Conservation (phyloP, 2,797 vertebrate species). For the Galaxias olidus region DNA sequence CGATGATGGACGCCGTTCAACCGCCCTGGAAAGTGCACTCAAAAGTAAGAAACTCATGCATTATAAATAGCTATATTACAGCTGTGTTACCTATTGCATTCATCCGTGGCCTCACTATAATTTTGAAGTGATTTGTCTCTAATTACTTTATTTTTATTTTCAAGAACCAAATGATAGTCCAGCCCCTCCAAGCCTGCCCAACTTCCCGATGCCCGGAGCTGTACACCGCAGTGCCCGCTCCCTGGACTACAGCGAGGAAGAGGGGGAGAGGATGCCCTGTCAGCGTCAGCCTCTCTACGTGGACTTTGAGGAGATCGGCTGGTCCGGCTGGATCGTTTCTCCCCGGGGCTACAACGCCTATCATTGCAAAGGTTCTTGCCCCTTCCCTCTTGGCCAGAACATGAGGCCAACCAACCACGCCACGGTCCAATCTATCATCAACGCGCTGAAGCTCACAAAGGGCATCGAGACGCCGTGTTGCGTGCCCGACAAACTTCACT, state of each 20-base stretch:
- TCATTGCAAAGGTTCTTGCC: slow-evolving; percentile 79
- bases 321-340: slow-evolving; percentile 80
- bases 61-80: too few relatives aligned
- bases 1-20: slow-evolving; percentile 79
- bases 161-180: slow-evolving; percentile 54
- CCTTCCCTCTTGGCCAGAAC: slow-evolving; percentile 83
- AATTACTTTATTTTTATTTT: slow-evolving; percentile 4
- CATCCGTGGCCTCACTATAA: too few relatives aligned
- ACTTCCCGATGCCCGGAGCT: slow-evolving; percentile 25
- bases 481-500: slow-evolving; percentile 84
- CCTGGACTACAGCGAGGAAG: slow-evolving; percentile 60
- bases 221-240: slow-evolving; percentile 74
- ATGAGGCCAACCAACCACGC: slow-evolving; percentile 82
- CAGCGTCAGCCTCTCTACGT: slow-evolving; percentile 79
- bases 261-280: slow-evolving; percentile 58
- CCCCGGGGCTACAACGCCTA: slow-evolving; percentile 78
- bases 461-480: slow-evolving; percentile 81
- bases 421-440: slow-evolving; percentile 84
- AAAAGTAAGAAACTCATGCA: slow-evolving; percentile 71
- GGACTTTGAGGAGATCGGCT: slow-evolving; percentile 79
- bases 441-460: slow-evolving; percentile 80
- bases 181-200: slow-evolving; percentile 48
- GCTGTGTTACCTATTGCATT: too few relatives aligned
- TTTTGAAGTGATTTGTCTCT: background rate
- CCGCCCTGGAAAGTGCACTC: slow-evolving; percentile 42